Conservation (phyloP, 2,113 vertebrate genomes). For the Myrmophylax atrothorax region DNA sequence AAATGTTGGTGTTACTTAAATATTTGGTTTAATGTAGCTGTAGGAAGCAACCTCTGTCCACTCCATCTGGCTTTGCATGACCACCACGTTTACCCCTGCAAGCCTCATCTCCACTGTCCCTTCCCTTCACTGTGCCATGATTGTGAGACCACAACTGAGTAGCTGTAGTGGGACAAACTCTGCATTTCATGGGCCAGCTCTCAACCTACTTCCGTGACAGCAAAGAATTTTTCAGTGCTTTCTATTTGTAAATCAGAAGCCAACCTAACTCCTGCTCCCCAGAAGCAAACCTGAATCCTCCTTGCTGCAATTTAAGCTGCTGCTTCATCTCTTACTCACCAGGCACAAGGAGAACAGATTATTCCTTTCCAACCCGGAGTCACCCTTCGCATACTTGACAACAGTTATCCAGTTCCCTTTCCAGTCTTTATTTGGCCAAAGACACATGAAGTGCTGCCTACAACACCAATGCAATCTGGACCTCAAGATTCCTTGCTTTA, state of each 20-base stretch:
- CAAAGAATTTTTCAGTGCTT: background rate
- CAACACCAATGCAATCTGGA: background rate
- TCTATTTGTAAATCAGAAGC: background rate
- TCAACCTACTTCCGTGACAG: background rate
- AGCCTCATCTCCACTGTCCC: background rate
- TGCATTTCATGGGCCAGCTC: background rate
- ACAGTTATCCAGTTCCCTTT: background rate
- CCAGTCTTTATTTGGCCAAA: background rate
- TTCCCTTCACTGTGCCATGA: background rate
- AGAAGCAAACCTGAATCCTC: background rate
- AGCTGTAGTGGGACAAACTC: background rate
- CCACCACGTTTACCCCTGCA: background rate
- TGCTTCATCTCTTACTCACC: background rate
- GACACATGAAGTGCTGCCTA: background rate
- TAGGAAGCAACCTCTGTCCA: background rate
- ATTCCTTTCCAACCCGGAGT: background rate
- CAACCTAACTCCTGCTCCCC: background rate
- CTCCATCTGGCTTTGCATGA: background rate
- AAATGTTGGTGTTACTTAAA: background rate
- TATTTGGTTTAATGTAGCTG: background rate
- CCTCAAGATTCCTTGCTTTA: background rate
- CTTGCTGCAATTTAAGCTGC: background rate
- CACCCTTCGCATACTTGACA: background rate
- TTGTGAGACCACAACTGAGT: fast-evolving
- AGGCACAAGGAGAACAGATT: background rate